Evolutionary conservation across 2,113 vertebrate species (phyloP), one percentile per base, ranked within the genome.

Genomic region (Zosterops lateralis): DNA sequence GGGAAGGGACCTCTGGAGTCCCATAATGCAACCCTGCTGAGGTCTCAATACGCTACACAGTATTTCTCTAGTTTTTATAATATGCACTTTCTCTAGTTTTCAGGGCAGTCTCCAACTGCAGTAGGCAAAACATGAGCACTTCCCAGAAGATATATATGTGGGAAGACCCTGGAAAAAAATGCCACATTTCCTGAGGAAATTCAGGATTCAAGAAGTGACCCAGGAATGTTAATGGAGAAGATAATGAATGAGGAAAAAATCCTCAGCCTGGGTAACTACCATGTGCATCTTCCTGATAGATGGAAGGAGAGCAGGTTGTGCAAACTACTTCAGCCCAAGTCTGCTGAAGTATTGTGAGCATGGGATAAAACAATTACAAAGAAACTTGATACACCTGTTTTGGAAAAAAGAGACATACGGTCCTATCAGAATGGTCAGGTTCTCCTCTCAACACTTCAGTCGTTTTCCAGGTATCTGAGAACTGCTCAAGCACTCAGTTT

Each of bases 1-100:
- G 34, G 54, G 40, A 90, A 79, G 32, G 5, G 6, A 12, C 6
- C 28, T 60, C 54, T 45, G 19, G 14, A 47, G 25, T 38, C 40
- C 56, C 24, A 66, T 5, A 57, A 32, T 47, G 20, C 57, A 86
- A 20, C 7, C 40, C 60, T 78, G 32, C 45, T 50, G 54, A 60
- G 16, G 25, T 71, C 61, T 62, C 3, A 0, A 47, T 1, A 0
- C 4, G 22, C 4, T 14, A 12, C 17, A 14, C 24, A 53, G 53
- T 34, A 26, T 21, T 58, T 62, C 38, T 38, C 38, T 12, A 38
- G 38, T 38, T 38, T 38, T 38, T 38, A 38, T 38, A 38, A 5
- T 38, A 38, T 38, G 38, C 38, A 14, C 31, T 67, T 79, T 74
- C 75, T 51, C 45, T 32, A 25, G 25, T 29, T 87, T 87, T 84